Conservation (phyloP, 2,113 vertebrate species). For the Oplegnathus fasciatus region DNA sequence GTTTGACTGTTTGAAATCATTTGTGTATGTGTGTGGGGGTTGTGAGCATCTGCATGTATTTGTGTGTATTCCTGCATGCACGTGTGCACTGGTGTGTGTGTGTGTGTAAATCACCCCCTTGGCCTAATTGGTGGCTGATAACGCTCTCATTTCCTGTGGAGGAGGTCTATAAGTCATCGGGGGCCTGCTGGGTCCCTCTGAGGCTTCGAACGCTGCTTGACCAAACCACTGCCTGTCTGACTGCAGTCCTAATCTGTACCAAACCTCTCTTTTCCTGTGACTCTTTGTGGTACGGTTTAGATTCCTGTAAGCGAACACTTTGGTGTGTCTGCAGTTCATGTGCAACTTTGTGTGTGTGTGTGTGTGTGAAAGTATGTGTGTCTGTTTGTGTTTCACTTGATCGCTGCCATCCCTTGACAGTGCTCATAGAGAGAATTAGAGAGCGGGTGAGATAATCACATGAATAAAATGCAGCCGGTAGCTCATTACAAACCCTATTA, state of each 20-base stretch:
- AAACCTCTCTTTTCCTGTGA: constrained; percentile 20
- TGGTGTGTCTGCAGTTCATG: constrained; percentile 21
- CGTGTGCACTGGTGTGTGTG: constrained; percentile 22
- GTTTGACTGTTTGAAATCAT: constrained; percentile 55
- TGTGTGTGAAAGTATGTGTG: constrained; percentile 27
- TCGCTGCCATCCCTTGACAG: constrained; percentile 57
- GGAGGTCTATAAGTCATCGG: constrained; percentile 65
- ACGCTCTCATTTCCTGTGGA: constrained; percentile 75
- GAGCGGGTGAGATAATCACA: constrained; percentile 77
- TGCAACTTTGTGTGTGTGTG: constrained; percentile 37
- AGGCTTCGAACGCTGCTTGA: constrained; percentile 51
- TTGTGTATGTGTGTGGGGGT: constrained; percentile 28
- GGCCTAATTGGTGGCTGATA: constrained; percentile 78
- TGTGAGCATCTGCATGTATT: constrained; percentile 21
- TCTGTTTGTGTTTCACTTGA: constrained; percentile 60
- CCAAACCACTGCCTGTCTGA: constrained; percentile 29
- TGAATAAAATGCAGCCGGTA: constrained; percentile 82
- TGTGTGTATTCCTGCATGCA: constrained; percentile 22
- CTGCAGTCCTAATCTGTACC: constrained; percentile 34
- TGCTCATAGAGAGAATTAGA: constrained; percentile 72
- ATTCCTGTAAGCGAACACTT: constrained; percentile 7
- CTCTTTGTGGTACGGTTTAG: not conserved
- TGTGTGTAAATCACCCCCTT: constrained; percentile 69
- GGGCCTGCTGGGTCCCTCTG: constrained; percentile 52
- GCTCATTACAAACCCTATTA: constrained; percentile 86